Conservation (phyloP, 2,888 invertebrate genomes). For the Embidobia sp. region DNA sequence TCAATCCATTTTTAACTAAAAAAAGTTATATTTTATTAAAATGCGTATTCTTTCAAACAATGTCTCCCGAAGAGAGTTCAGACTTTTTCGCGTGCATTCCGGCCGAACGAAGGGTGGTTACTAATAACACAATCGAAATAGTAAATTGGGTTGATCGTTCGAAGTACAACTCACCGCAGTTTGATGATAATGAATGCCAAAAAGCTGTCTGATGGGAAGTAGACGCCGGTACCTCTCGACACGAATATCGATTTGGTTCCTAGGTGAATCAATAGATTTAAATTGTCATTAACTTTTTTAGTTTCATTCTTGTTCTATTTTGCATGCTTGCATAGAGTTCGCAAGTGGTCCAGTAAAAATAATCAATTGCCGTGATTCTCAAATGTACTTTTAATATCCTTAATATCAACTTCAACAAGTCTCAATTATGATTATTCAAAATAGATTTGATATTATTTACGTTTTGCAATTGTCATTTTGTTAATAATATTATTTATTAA, state of each 20-base stretch:
- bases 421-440: too few species aligned
- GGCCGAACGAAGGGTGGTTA: slow-evolving; percentile 29
- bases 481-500: too few species aligned
- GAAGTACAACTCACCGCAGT: slow-evolving; percentile 59
- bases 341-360: too few species aligned
- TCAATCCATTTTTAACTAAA: too few species aligned
- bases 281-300: slow-evolving; percentile 43
- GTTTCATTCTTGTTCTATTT: too few species aligned
- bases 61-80: not conserved
- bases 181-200: slow-evolving; percentile 64
- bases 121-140: slow-evolving; percentile 57
- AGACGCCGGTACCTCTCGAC: slow-evolving; percentile 72
- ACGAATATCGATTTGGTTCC: slow-evolving; percentile 78
- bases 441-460: too few species aligned
- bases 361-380: too few species aligned
- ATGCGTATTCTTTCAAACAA: not conserved
- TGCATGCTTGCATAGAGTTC: too few species aligned
- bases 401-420: too few species aligned
- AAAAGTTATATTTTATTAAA: too few species aligned
- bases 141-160: slow-evolving; percentile 59
- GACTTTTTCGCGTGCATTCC: slow-evolving; percentile 37
- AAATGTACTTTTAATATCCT: too few species aligned
- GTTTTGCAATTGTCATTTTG: too few species aligned
- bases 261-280: slow-evolving; percentile 75
- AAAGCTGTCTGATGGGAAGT: slow-evolving; percentile 59